Conservation (phyloP, 2,113 vertebrate species). For the Saguinus midas region DNA sequence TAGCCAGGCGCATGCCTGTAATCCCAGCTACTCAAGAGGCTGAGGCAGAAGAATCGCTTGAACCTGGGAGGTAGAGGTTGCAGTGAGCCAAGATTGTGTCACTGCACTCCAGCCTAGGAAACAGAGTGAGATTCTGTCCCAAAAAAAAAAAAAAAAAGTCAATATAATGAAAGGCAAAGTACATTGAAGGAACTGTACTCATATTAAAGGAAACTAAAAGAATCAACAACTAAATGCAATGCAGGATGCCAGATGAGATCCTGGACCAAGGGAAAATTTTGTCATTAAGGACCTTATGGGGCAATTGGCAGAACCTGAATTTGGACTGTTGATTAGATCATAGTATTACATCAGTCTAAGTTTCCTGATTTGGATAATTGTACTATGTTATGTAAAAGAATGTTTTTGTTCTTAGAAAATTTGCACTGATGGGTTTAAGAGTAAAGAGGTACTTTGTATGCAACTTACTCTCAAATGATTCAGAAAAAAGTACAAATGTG, state of each 20-base stretch:
- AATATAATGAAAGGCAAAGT: not conserved
- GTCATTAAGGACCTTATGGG: not conserved
- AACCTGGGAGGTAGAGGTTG: too few relatives aligned
- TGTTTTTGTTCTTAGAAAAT: not conserved
- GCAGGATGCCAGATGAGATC: not conserved
- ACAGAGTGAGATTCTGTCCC: too few relatives aligned
- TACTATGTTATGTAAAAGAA: not conserved
- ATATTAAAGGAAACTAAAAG: not conserved
- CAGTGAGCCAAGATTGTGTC: too few relatives aligned
- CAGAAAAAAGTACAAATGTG: not conserved
- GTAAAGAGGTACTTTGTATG: not conserved
- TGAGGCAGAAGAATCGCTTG: too few relatives aligned
- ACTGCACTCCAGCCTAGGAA: too few relatives aligned
- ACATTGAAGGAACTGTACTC: not conserved
- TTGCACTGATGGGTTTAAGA: not conserved
- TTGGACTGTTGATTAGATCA: not conserved
- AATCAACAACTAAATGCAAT: not conserved
- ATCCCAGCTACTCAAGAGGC: too few relatives aligned
- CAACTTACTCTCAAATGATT: not conserved
- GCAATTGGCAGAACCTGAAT: not conserved
- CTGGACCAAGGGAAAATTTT: not conserved
- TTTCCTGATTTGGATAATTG: conserved; percentile 9
- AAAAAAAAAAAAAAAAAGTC: not conserved
- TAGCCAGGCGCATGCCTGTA: too few relatives aligned
- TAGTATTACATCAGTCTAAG: not conserved